A percentile compares a stretch with the other conserved stretches of the same genome.
phyloP scores from a whole-genome alignment of 2,113 vertebrate genomes.

The Microcebus murinus region DNA sequence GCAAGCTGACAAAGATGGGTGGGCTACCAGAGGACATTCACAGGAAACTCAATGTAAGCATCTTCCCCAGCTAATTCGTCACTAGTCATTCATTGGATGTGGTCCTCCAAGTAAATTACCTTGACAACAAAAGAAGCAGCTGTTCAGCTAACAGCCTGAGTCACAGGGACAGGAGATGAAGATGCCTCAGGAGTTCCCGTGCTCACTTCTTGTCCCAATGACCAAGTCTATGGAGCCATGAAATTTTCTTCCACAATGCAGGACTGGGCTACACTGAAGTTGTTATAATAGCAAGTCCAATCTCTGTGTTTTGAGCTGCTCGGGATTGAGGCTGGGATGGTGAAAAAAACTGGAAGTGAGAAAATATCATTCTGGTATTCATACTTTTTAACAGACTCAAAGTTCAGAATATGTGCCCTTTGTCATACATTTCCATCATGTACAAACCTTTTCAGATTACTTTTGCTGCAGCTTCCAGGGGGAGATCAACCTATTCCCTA shows the following conservation, averaged over 20 bases:
- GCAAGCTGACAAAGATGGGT: neutral
- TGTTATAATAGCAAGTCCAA: neutral
- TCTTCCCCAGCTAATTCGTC: neutral
- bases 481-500: neutral
- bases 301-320: neutral
- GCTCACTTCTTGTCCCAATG: neutral
- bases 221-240: neutral
- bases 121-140: slow-evolving; percentile 54
- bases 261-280: neutral
- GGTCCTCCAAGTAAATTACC: slow-evolving; percentile 24
- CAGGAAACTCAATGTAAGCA: neutral
- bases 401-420: neutral
- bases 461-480: neutral
- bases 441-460: neutral
- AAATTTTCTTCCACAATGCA: neutral
- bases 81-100: slow-evolving; percentile 6
- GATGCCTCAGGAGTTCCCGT: neutral
- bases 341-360: neutral
- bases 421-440: neutral
- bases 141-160: slow-evolving; percentile 36
- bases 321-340: neutral
- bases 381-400: neutral
- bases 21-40: neutral
- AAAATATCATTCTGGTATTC: neutral
- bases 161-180: neutral